Evolutionary conservation across 1,140 invertebrate species (phyloP), one percentile per base, ranked within the genome.

Genomic region (Drosophila parabipectinata): DNA sequence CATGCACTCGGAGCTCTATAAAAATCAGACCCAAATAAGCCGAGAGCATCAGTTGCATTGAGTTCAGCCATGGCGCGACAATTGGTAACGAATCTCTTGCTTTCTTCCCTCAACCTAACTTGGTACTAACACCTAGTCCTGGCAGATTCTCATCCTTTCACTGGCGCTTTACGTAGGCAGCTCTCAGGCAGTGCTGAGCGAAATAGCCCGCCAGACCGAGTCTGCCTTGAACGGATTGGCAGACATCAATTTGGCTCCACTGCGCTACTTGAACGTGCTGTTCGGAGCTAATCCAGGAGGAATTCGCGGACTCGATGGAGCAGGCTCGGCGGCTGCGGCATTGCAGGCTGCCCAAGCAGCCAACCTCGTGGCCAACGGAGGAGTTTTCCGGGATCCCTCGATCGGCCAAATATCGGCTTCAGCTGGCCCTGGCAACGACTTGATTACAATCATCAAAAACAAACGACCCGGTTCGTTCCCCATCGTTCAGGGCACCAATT

Each of bases 391-490:
- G 3, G 24, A 34, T 26, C 45, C 18, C 10, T 24, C 30, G 7
- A n/a, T 26, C 10, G 15, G 21, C 41, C 34, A 15, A 28, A 47
- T 77, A 7, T 47, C 37, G 1, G 54, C 77, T 5, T 59, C 55
- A 4, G 37, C 58, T 1, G 26, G 12, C 8, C 71, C 71, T 18
- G 64, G 45, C 21, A 69, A 56, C 30, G 77, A 75, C 26, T 12
- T 71, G 14, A 54, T 79, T 4, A 75, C 77, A 4, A 71, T 80
- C 4, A 60, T 79, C 7, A 57, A 54, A 9, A 69, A 57, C 28
- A 24, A 41, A 6, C 51, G 54, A 0, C 37, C 59, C 4, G 24
- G 21, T 30, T 34, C n/a, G 4, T 9, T 15, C n/a, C 21, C 41
- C 12, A 37, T 8, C 6, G 14, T 68, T 54, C 61, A 61, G 5